Conservation (phyloP, 2,797 vertebrate species). For the Spheniscus humboldti region DNA sequence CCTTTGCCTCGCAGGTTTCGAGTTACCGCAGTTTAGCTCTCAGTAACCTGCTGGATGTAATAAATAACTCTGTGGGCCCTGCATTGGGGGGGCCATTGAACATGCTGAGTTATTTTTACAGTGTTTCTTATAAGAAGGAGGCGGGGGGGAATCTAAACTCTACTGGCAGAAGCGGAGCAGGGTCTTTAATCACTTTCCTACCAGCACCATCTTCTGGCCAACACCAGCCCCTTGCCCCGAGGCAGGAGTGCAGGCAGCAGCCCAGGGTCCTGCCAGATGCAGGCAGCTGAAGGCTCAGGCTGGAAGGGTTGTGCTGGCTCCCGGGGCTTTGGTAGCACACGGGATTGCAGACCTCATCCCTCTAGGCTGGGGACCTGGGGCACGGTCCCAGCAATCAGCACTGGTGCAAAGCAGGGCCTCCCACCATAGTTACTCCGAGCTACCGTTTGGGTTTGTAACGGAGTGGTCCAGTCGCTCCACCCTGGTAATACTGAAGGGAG, state of each 20-base stretch:
- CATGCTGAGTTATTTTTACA: background rate
- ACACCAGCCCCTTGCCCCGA: background rate
- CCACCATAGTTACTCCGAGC: too few species aligned
- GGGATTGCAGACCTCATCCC: background rate
- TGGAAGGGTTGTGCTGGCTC: background rate
- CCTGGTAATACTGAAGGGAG: too few species aligned
- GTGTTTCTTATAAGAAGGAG: background rate
- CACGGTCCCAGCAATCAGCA: background rate
- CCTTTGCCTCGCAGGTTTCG: background rate
- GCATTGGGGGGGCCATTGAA: background rate
- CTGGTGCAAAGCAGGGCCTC: background rate
- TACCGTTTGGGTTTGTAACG: too few species aligned
- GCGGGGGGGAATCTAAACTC: background rate
- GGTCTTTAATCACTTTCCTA: constrained; percentile 28
- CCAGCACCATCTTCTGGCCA: constrained; percentile 66
- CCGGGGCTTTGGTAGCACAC: background rate
- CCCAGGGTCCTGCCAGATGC: too few species aligned
- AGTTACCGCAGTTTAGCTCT: constrained; percentile 23
- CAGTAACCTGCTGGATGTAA: background rate
- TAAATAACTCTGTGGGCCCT: constrained; percentile 31
- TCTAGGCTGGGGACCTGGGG: background rate
- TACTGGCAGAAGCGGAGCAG: accelerated
- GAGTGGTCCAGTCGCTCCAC: accelerated
- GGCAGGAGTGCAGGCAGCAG: background rate
- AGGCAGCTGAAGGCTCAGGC: background rate